Percentiles rank a stretch among this genome's conserved stretches.
phyloP scores from a whole-genome alignment of 37 sponge, comb jelly and placozoan genomes.

The Eunapius fragilis region DNA sequence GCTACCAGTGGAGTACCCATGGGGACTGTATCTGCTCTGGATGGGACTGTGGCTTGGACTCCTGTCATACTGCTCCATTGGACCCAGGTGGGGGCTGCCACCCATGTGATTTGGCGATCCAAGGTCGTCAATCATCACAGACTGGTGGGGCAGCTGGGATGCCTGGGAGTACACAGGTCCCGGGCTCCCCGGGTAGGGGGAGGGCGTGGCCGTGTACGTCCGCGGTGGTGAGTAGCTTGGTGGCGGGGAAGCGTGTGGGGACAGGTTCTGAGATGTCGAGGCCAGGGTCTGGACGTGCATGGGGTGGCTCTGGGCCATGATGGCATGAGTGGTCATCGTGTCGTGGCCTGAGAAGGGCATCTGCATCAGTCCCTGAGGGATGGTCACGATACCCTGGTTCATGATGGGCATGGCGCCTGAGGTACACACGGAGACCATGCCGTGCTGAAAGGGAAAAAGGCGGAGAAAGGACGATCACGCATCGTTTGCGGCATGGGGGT shows the following conservation, averaged over 20 bases:
- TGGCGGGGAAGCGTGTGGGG: slow-evolving; percentile 54
- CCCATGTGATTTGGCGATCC: slow-evolving; percentile 34
- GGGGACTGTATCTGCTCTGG: slow-evolving; percentile 40
- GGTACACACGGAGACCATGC: slow-evolving; percentile 26
- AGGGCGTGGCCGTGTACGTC: slow-evolving; percentile 31
- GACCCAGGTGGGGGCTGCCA: slow-evolving; percentile 41
- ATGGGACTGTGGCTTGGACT: slow-evolving; percentile 69
- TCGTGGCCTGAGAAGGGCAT: slow-evolving; percentile 40
- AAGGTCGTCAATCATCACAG: slow-evolving; percentile 72
- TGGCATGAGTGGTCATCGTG: slow-evolving; percentile 24
- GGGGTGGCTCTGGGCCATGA: neutral
- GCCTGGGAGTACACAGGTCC: slow-evolving; percentile 29
- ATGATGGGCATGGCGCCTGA: slow-evolving; percentile 33
- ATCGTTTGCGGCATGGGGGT: neutral
- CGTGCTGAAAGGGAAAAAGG: slow-evolving; percentile 22
- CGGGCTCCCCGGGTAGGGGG: slow-evolving; percentile 43
- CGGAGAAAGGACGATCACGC: neutral
- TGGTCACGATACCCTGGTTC: slow-evolving; percentile 35
- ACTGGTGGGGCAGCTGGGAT: slow-evolving; percentile 51
- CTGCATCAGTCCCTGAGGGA: slow-evolving; percentile 67
- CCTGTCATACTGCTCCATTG: slow-evolving; percentile 33
- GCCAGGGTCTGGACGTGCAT: slow-evolving; percentile 11
- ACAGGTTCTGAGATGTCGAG: slow-evolving; percentile 22
- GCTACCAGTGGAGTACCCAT: neutral
- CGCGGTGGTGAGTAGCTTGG: slow-evolving; percentile 75